These are phyloP conservation scores for Antheraea assamensis DNA, from an alignment of 2,888 invertebrate genomes.

Conservation along the genomic window DNA sequence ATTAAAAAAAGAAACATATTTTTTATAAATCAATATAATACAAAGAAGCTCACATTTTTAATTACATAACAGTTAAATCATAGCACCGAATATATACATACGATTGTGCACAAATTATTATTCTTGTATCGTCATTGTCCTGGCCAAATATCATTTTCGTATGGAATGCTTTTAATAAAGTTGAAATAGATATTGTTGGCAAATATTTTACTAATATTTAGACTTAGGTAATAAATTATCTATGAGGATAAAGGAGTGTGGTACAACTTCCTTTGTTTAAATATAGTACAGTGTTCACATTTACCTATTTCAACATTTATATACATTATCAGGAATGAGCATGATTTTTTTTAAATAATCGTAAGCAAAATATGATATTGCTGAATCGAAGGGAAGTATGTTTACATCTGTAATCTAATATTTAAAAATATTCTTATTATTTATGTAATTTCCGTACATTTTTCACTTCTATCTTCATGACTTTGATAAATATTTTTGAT, in stretches of 20 bases:
- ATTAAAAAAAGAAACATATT: neutral
- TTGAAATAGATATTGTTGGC: constrained; percentile 2
- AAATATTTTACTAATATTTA: constrained; percentile 12
- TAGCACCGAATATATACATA: neutral
- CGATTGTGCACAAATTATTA: constrained; percentile 1
- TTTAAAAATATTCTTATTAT: constrained; percentile 20
- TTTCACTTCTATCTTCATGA: constrained; percentile 14
- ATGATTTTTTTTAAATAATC: constrained; percentile 38
- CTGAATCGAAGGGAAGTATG: constrained; percentile 32
- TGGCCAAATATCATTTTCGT: constrained; percentile 23
- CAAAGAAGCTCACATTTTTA: constrained; percentile 5
- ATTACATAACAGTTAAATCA: neutral
- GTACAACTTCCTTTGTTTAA: too few species aligned
- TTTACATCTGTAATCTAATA: constrained; percentile 32
- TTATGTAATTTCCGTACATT: neutral
- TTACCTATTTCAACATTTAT: constrained; percentile 20
- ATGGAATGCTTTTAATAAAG: constrained; percentile 9
- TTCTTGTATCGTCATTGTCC: neutral
- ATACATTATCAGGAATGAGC: constrained; percentile 55
- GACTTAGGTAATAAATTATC: neutral
- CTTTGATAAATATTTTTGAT: constrained; percentile 28
- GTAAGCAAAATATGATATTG: constrained; percentile 25
- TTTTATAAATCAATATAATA: neutral
- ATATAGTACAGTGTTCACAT: too few species aligned
- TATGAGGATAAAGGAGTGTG: neutral